Conservation (phyloP, 2,113 vertebrate species). For the Nanorana parkeri region DNA sequence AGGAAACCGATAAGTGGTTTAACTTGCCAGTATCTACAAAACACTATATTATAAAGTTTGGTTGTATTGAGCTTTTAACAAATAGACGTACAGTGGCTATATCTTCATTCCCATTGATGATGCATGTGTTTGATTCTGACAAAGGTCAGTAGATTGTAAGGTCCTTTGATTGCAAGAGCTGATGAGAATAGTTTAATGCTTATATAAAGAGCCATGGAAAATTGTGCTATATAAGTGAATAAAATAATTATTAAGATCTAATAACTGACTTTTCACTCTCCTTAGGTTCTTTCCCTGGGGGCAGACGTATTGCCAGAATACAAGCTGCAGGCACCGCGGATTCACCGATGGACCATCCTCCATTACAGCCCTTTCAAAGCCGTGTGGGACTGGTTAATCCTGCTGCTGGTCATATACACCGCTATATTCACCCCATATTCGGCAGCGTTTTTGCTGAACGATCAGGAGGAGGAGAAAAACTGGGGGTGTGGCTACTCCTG, state of each 20-base stretch:
- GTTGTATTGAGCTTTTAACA: too few species aligned
- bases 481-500: conserved; percentile 90
- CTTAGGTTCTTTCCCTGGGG: conserved; percentile 91
- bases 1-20: too few species aligned
- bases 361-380: conserved; percentile 99
- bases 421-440: conserved; percentile 97
- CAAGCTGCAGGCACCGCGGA: conserved; percentile 92
- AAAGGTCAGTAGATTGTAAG: too few species aligned
- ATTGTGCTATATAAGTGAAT: too few species aligned
- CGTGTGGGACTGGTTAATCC: conserved; percentile 97
- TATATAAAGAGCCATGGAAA: too few species aligned
- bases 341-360: conserved; percentile 95
- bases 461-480: conserved; percentile 86
- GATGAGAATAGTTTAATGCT: too few species aligned
- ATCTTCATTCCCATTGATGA: too few species aligned
- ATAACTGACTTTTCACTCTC: conserved; percentile 1
- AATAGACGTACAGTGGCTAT: too few species aligned
- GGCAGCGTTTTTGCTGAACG: conserved; percentile 92
- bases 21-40: too few species aligned
- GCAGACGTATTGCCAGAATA: conserved; percentile 96
- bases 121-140: too few species aligned
- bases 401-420: conserved; percentile 97
- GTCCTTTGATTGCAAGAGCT: too few species aligned
- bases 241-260: not conserved
- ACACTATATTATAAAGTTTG: too few species aligned